Percentiles rank a stretch among this genome's conserved stretches.
Conservation (phyloP, 2,797 vertebrate species). For the Mionectes olivaceus region DNA sequence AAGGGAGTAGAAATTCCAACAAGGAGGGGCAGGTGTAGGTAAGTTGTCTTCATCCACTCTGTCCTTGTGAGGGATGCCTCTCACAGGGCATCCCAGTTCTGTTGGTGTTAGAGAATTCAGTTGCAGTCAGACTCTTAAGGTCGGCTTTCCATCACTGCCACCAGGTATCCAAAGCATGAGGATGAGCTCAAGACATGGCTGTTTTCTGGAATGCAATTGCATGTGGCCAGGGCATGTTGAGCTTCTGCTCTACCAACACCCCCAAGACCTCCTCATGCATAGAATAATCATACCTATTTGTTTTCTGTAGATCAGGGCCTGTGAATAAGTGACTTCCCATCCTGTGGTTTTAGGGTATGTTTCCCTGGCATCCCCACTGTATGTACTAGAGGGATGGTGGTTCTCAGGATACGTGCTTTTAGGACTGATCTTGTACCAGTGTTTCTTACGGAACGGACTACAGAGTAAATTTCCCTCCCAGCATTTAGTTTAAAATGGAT, state of each 20-base stretch:
- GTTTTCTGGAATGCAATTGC: background rate
- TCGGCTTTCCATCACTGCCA: background rate
- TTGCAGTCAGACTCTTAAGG: accelerated
- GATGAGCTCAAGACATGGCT: background rate
- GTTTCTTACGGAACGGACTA: background rate
- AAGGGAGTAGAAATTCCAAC: background rate
- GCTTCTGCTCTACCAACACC: background rate
- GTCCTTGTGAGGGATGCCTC: background rate
- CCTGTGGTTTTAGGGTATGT: background rate
- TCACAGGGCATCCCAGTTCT: background rate
- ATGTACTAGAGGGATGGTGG: background rate
- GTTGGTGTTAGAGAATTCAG: background rate
- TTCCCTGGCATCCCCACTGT: background rate
- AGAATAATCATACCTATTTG: background rate
- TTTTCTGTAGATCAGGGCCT: background rate
- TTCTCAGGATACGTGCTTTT: background rate
- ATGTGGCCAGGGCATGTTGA: background rate
- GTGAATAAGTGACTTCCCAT: background rate
- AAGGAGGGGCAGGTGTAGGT: background rate
- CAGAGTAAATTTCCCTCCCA: background rate
- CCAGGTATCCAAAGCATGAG: background rate
- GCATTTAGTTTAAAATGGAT: background rate
- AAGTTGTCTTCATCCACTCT: background rate
- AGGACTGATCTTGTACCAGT: background rate
- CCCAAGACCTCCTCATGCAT: background rate